Conservation (phyloP, 64 coral and sea anemone species). For the Cladopsammia gracilis region DNA sequence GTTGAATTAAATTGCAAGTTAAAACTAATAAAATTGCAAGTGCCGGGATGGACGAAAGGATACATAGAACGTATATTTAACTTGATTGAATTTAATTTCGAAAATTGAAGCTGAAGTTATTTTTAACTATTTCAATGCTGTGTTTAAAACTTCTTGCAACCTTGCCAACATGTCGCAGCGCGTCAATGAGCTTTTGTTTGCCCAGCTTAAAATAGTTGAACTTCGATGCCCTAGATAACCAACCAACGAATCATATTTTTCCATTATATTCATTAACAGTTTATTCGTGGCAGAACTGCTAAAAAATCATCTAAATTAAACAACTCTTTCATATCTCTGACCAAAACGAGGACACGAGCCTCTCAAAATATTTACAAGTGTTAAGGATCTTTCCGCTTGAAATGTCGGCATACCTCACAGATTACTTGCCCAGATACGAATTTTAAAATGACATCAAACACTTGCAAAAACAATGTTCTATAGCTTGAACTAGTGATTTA, state of each 20-base stretch:
- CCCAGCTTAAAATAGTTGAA: background rate
- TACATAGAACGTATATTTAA: background rate
- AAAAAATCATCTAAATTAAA: constrained; percentile 24
- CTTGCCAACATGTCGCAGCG: background rate
- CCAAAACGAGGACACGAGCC: background rate
- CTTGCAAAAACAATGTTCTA: constrained; percentile 1
- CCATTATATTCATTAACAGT: background rate
- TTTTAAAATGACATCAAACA: background rate
- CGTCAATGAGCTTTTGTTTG: background rate
- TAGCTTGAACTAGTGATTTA: background rate
- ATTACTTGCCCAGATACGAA: background rate
- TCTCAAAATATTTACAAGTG: constrained; percentile 43
- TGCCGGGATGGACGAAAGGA: background rate
- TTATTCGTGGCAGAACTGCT: background rate
- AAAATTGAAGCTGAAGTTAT: background rate
- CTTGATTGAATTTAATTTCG: background rate
- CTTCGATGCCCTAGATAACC: constrained; percentile 2
- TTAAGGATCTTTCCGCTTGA: constrained; percentile 12
- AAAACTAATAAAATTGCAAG: background rate
- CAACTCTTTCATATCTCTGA: constrained; percentile 14
- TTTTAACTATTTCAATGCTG: background rate
- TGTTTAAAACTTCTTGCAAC: background rate
- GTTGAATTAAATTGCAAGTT: background rate
- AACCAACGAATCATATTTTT: background rate
- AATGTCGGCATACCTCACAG: background rate